Base-by-base conservation (phyloP, 1,140 invertebrate genomes). In the Pentalonia nigronervosa region DNA sequence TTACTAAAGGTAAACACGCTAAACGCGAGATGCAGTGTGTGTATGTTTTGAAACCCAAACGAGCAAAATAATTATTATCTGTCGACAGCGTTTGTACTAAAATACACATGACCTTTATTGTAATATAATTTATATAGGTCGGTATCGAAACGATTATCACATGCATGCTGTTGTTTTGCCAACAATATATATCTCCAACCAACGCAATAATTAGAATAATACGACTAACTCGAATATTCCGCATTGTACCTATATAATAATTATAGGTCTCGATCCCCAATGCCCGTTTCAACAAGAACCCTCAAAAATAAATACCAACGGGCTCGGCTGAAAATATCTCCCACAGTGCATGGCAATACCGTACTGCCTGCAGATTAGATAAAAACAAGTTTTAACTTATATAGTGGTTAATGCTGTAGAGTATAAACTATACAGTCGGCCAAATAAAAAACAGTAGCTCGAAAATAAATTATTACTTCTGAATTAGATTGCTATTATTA, bases 51-150 rank as follows among this genome's bases (percentile, higher is more conserved):
- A 76, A 76, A 76, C 60, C n/a, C 60, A 2, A 76, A 76, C 60
- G 60, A 76, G 6, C 30, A n/a, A n/a, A 76, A 76, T 76, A 76
- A 76, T 76, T 76, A 76, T 76, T 67, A 76, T 76, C 30, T 76
- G 60, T 76, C n/a, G 60, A 76, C 60, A 76, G n/a, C 30, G 60
- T 76, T 76, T 76, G n/a, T 17, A 76, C 60, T 76, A 76, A 76
- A 76, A 76, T 76, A n/a, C 30, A 76, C n/a, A 67, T 76, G 17
- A 76, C 60, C 60, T 76, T 76, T 76, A 67, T n/a, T 34, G n/a
- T 76, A 76, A 76, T 76, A 76, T 76, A 76, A 76, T 76, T 76
- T n/a, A n/a, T 76, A n/a, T 76, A 76, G 60, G 60, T 76, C n/a
- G 60, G 14, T 76, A 76, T 76, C n/a, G 60, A 17, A 76, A 17